Conservation (phyloP, 2,113 vertebrate species). For the Aegotheles bennettii region DNA sequence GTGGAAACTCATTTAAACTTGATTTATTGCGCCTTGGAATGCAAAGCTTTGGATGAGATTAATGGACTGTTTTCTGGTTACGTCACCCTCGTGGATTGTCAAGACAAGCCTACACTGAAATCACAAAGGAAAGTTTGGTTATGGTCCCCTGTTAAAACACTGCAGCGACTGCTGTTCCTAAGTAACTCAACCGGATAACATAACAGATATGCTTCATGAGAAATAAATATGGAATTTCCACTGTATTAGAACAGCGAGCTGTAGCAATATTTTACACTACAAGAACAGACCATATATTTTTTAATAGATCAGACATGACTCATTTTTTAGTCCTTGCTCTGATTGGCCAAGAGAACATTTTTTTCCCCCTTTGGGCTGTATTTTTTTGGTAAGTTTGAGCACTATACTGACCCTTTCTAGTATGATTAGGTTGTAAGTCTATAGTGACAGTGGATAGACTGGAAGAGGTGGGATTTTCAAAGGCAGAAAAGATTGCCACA, state of each 20-base stretch:
- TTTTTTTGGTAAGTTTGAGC: neutral
- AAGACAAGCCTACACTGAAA: slow-evolving; percentile 41
- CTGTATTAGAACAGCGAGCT: neutral
- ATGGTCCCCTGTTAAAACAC: slow-evolving; percentile 1
- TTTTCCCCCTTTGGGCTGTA: neutral
- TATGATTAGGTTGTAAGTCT: neutral
- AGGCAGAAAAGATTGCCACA: neutral
- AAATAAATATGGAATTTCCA: slow-evolving; percentile 42
- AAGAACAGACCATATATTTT: slow-evolving; percentile 12
- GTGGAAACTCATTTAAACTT: slow-evolving; percentile 56
- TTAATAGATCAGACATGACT: neutral
- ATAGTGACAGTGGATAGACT: accelerated
- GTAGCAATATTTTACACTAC: slow-evolving; percentile 10
- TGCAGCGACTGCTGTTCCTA: slow-evolving; percentile 33
- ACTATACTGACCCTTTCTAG: neutral
- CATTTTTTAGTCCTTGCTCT: neutral
- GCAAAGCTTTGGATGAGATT: slow-evolving; percentile 50
- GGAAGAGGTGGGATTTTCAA: neutral
- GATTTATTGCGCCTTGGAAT: slow-evolving; percentile 63
- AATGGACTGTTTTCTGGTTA: slow-evolving; percentile 64
- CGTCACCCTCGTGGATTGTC: slow-evolving; percentile 62
- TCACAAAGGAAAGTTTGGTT: slow-evolving; percentile 50
- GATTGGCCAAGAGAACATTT: neutral
- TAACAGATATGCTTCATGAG: slow-evolving; percentile 48
- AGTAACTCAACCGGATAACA: slow-evolving; percentile 60